phyloP scores from a whole-genome alignment of 2,888 invertebrate genomes.

The Cryptocephalus moraei region DNA sequence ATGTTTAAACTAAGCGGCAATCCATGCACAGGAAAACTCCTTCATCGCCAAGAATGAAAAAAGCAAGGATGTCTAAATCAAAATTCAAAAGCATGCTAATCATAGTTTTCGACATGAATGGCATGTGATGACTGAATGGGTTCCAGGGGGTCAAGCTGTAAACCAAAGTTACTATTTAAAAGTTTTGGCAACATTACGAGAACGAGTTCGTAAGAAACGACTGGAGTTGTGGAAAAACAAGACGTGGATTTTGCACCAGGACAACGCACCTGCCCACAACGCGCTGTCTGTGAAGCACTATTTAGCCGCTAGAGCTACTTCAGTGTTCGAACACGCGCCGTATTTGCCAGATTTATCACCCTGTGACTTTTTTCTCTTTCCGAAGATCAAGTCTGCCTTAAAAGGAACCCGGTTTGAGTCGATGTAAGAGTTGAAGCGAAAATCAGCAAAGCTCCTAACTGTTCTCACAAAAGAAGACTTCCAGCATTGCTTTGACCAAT shows the following conservation, averaged over 20 bases:
- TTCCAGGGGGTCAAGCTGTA: too few species aligned
- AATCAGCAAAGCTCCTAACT: background rate
- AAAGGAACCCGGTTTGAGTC: conserved; percentile 1
- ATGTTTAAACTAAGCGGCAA: background rate
- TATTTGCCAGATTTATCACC: conserved; percentile 1
- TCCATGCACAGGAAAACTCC: background rate
- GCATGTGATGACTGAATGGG: background rate
- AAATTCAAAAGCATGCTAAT: background rate
- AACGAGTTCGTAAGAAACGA: background rate
- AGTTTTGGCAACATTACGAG: conserved; percentile 1
- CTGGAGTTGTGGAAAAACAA: background rate
- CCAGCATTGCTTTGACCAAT: conserved; percentile 3
- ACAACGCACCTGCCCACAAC: background rate
- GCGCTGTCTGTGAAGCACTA: too few species aligned
- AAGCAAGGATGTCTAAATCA: background rate
- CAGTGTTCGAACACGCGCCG: conserved; percentile 1
- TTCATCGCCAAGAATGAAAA: background rate
- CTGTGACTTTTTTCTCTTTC: background rate
- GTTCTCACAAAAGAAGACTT: conserved; percentile 2
- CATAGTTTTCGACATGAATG: background rate
- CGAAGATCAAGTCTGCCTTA: conserved; percentile 1
- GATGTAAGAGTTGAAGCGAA: conserved; percentile 2
- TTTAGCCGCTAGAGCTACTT: background rate
- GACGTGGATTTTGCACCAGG: background rate
- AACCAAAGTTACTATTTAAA: too few species aligned